A percentile compares a stretch with the other conserved stretches of the same genome.
Conservation (phyloP, 2,113 vertebrate species). For the Emydura subglobosa region DNA sequence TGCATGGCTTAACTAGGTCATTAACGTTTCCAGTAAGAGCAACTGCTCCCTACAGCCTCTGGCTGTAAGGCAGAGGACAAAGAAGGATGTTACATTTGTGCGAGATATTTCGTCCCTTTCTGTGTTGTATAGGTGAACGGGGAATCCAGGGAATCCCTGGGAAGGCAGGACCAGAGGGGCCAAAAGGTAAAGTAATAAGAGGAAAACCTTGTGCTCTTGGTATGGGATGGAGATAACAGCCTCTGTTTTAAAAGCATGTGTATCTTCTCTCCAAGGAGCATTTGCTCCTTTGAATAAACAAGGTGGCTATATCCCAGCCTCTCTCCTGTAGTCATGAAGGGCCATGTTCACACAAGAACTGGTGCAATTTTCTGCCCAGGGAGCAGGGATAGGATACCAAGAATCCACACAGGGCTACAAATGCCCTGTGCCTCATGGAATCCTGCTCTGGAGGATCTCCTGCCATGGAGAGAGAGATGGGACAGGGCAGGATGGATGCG, state of each 20-base stretch:
- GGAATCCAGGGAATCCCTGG: background rate
- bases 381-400: too few relatives aligned
- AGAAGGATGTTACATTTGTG: background rate
- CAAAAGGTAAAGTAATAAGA: background rate
- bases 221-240: background rate
- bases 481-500: background rate
- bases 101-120: background rate
- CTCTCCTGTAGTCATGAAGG: background rate
- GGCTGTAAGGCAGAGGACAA: background rate
- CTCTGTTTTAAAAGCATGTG: background rate
- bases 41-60: background rate
- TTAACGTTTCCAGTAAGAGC: background rate
- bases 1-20: background rate
- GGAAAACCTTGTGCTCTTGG: background rate
- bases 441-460: background rate
- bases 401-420: too few relatives aligned
- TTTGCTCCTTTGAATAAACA: background rate
- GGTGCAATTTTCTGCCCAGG: too few relatives aligned
- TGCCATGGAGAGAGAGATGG: background rate
- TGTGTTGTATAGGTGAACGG: background rate
- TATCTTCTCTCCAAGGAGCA: background rate
- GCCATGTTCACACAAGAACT: too few relatives aligned
- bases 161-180: background rate
- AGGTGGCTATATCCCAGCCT: background rate
- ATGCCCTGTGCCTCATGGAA: background rate